A percentile compares a stretch with the other conserved stretches of the same genome.
These are phyloP conservation scores for Conistra vaccinii DNA, from an alignment of 2,888 invertebrate genomes.

Conservation along the genomic window DNA sequence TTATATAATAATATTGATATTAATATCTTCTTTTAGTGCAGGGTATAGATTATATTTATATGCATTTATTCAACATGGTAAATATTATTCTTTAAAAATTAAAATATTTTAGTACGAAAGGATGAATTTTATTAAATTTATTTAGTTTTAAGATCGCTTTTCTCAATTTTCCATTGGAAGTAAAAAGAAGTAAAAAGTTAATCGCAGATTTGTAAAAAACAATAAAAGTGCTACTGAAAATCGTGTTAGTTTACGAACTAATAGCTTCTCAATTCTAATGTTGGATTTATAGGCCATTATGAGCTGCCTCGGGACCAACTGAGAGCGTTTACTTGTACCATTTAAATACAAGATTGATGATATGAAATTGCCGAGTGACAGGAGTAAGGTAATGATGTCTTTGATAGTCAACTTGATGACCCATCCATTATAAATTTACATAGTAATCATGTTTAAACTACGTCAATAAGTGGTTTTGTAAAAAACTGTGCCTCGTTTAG, in stretches of 20 bases:
- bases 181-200: neutral
- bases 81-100: too few species aligned
- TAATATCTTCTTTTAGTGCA: too few species aligned
- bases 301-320: conserved; percentile 66
- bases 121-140: too few species aligned
- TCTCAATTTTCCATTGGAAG: neutral
- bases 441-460: conserved; percentile 75
- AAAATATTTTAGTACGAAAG: too few species aligned
- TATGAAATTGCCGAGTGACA: conserved; percentile 79
- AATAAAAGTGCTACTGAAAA: conserved; percentile 29
- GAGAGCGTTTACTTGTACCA: conserved; percentile 84
- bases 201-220: conserved; percentile 1
- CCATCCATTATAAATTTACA: conserved; percentile 85
- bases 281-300: conserved; percentile 69
- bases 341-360: conserved; percentile 85
- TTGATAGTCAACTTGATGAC: conserved; percentile 78
- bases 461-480: conserved; percentile 66
- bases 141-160: neutral
- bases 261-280: conserved; percentile 60
- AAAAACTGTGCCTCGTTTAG: conserved; percentile 57
- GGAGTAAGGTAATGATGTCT: conserved; percentile 77
- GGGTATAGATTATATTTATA: too few species aligned
- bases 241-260: conserved; percentile 23
- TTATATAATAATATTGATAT: too few species aligned
- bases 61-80: too few species aligned